Percentiles rank a stretch among this genome's conserved stretches.
Evolutionary conservation across 2,888 invertebrate species (phyloP).

Genomic region (Agelastica alni): DNA sequence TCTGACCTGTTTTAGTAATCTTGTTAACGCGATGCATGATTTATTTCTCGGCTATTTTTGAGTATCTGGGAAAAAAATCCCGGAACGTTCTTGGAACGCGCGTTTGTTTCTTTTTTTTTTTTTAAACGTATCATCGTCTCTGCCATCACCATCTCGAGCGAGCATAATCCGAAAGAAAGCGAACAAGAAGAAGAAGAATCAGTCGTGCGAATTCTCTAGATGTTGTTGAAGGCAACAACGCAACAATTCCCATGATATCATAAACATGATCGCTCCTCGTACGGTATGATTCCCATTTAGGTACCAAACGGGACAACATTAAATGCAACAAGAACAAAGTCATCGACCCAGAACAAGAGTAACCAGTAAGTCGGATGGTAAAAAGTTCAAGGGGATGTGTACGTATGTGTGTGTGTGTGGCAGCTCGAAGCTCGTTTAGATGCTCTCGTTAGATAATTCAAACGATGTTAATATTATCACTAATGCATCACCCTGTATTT

Average conservation of each 20-base stretch:
- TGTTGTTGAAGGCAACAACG: slow-evolving; percentile 30
- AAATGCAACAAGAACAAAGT: slow-evolving; percentile 23
- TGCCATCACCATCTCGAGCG: slow-evolving; percentile 9
- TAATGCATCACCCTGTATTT: no score
- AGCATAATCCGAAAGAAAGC: slow-evolving; percentile 30
- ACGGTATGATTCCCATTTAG: slow-evolving; percentile 54
- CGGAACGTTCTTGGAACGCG: no score
- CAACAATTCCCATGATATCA: slow-evolving; percentile 50
- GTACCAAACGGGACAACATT: slow-evolving; percentile 45
- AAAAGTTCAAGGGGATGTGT: slow-evolving; percentile 25
- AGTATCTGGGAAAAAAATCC: not conserved
- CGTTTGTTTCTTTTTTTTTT: no score
- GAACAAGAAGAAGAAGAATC: slow-evolving; percentile 20
- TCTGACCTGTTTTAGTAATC: no score
- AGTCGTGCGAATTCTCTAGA: slow-evolving; percentile 32
- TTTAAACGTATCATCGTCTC: slow-evolving; percentile 3
- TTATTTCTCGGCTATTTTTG: no score
- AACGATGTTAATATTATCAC: no score
- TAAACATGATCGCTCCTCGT: slow-evolving; percentile 48
- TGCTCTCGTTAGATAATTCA: no score
- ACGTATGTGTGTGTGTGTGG: slow-evolving; percentile 8
- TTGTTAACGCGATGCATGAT: no score
- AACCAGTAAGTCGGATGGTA: slow-evolving; percentile 26
- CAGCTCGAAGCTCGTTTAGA: no score
- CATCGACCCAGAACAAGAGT: slow-evolving; percentile 27